Conservation (phyloP, 2,797 vertebrate genomes). For the Atherinosoma microstoma region DNA sequence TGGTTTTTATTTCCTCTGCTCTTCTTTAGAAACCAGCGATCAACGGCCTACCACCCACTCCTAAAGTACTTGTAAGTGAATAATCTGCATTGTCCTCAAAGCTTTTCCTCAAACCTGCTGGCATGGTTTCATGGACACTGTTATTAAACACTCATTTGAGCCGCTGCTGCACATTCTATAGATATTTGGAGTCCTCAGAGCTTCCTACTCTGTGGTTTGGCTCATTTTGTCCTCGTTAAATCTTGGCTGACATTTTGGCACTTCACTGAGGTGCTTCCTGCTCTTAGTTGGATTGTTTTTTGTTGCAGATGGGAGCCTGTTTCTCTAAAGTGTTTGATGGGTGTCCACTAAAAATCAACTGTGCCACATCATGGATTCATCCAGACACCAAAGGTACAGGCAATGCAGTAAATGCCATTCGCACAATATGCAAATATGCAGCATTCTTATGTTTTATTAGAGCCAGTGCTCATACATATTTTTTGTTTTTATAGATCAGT, state of each 20-base stretch:
- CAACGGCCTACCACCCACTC: constrained; percentile 96
- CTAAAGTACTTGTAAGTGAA: constrained; percentile 96
- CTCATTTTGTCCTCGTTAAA: constrained; percentile 55
- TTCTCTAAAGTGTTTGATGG: constrained; percentile 99
- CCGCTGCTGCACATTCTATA: constrained; percentile 51
- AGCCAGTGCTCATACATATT: not conserved
- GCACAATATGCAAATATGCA: constrained; percentile 3
- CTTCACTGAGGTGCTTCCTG: constrained; percentile 17
- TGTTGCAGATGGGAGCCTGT: constrained; percentile 95
- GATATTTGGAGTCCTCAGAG: constrained; percentile 54
- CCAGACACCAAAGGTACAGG: constrained; percentile 95
- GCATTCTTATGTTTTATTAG: not conserved
- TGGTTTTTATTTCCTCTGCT: constrained; percentile 41
- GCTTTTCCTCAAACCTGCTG: constrained; percentile 17
- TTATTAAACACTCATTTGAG: constrained; percentile 49
- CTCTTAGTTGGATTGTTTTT: constrained; percentile 40
- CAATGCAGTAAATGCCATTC: not conserved
- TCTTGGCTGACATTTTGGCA: constrained; percentile 54
- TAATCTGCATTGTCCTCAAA: constrained; percentile 35
- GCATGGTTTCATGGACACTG: constrained; percentile 27
- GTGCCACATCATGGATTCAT: constrained; percentile 99
- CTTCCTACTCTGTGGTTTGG: constrained; percentile 50
- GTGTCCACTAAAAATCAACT: constrained; percentile 98
- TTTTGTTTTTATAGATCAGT: constrained; percentile 87
- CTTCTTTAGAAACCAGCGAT: constrained; percentile 91